These are phyloP conservation scores for Artibeus lituratus DNA, from an alignment of 2,797 vertebrate genomes.

Conservation along the genomic window DNA sequence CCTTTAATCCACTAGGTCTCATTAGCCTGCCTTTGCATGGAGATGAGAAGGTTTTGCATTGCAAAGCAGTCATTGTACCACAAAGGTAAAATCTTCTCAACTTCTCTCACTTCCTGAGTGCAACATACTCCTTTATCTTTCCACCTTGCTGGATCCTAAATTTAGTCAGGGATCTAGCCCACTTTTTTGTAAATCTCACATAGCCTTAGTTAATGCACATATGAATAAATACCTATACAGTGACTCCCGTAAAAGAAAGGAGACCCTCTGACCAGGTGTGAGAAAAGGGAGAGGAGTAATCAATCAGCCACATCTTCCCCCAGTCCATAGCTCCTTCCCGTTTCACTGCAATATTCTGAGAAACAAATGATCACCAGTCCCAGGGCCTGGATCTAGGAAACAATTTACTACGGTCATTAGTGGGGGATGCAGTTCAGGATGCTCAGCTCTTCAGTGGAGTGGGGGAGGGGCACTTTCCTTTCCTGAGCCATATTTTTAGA, in stretches of 20 bases:
- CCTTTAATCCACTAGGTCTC: constrained; percentile 55
- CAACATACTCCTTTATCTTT: constrained; percentile 10
- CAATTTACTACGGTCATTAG: constrained; percentile 18
- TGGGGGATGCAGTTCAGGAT: not conserved
- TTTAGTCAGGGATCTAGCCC: not conserved
- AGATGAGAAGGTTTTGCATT: constrained; percentile 46
- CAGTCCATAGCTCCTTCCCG: not conserved
- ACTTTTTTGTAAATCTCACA: not conserved
- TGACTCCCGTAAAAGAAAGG: not conserved
- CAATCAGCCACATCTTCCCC: not conserved
- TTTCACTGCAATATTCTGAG: not conserved
- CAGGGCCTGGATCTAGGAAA: not conserved
- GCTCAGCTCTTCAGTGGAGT: not conserved
- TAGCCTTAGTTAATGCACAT: not conserved
- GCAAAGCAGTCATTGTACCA: not conserved
- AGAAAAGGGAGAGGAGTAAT: not conserved
- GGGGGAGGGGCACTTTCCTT: not conserved
- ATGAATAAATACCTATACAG: not conserved
- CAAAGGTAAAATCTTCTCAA: not conserved
- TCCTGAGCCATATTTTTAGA: not conserved
- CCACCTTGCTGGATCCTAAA: constrained; percentile 40
- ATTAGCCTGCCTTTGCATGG: constrained; percentile 44
- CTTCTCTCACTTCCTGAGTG: constrained; percentile 35
- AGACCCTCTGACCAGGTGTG: not conserved
- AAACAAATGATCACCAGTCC: constrained; percentile 5